Conservation (phyloP, 1,140 invertebrate species). For the Euwallacea similis region DNA sequence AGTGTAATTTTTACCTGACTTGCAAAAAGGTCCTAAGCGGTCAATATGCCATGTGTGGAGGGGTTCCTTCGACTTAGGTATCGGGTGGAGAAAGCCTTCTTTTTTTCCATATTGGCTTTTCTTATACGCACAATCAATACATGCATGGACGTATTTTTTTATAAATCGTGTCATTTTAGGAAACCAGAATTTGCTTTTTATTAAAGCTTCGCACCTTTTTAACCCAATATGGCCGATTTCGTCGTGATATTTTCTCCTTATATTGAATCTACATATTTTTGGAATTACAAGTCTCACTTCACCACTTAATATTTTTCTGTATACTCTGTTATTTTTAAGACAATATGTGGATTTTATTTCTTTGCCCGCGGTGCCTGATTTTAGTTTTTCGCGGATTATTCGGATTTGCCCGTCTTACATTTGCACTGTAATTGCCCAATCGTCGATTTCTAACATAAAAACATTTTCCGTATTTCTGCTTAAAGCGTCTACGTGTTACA, state of each 20-base stretch:
- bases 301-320: slow-evolving; percentile 1
- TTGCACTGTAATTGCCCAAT: slow-evolving; percentile 10
- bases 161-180: slow-evolving; percentile 23
- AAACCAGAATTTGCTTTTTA: slow-evolving; percentile 32
- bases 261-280: slow-evolving; percentile 7
- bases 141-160: slow-evolving; percentile 26
- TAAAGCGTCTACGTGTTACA: slow-evolving; percentile 7
- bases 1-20: not conserved
- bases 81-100: slow-evolving; percentile 4
- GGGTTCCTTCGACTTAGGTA: not conserved
- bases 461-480: slow-evolving; percentile 5
- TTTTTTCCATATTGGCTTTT: slow-evolving; percentile 15
- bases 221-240: slow-evolving; percentile 23
- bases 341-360: not conserved
- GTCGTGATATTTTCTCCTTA: slow-evolving; percentile 29
- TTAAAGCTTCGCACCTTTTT: slow-evolving; percentile 10
- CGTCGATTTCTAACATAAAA: not conserved
- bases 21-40: slow-evolving; percentile 1
- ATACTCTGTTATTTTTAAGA: not conserved
- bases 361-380: not conserved
- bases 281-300: slow-evolving; percentile 12
- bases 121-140: slow-evolving; percentile 25
- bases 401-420: not conserved
- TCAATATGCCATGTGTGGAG: slow-evolving; percentile 4
- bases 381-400: not conserved